phyloP scores from a whole-genome alignment of 2,888 invertebrate species.

The Shargacucullia verbasci region DNA sequence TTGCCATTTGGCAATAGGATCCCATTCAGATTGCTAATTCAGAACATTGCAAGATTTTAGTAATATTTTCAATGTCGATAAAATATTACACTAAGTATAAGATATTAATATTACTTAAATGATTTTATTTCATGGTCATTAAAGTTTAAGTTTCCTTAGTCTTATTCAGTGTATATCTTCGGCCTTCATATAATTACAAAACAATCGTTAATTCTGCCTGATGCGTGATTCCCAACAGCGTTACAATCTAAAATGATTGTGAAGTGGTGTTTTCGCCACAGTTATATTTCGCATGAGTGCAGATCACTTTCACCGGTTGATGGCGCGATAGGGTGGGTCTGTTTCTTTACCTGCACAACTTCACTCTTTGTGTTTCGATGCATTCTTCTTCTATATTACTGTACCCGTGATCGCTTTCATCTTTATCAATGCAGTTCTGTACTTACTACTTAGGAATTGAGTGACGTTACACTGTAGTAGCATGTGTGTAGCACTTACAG shows the following conservation, averaged over 20 bases:
- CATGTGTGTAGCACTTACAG: not conserved
- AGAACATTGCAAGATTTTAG: conserved; percentile 7
- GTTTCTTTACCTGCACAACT: conserved; percentile 13
- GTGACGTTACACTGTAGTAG: not conserved
- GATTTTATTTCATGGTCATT: conserved; percentile 2
- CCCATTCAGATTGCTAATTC: conserved; percentile 20
- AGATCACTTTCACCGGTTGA: conserved; percentile 6
- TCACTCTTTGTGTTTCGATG: conserved; percentile 2
- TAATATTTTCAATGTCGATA: too few relatives aligned
- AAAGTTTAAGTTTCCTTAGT: not conserved
- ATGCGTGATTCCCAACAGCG: not conserved
- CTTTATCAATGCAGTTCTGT: not conserved
- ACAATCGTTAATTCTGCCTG: not conserved
- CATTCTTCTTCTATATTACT: conserved; percentile 7
- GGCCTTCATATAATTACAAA: conserved; percentile 19
- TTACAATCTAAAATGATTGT: not conserved
- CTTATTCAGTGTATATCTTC: conserved; percentile 1
- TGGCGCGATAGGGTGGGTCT: conserved; percentile 2
- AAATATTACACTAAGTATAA: too few relatives aligned
- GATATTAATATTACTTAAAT: too few relatives aligned
- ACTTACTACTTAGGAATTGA: not conserved
- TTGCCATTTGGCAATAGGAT: conserved; percentile 13
- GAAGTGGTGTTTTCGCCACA: conserved; percentile 9
- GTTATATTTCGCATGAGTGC: conserved; percentile 17
- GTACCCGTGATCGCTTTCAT: conserved; percentile 7